Evolutionary conservation across 2,113 vertebrate genomes (phyloP).

Genomic region (Jaculus jaculus): DNA sequence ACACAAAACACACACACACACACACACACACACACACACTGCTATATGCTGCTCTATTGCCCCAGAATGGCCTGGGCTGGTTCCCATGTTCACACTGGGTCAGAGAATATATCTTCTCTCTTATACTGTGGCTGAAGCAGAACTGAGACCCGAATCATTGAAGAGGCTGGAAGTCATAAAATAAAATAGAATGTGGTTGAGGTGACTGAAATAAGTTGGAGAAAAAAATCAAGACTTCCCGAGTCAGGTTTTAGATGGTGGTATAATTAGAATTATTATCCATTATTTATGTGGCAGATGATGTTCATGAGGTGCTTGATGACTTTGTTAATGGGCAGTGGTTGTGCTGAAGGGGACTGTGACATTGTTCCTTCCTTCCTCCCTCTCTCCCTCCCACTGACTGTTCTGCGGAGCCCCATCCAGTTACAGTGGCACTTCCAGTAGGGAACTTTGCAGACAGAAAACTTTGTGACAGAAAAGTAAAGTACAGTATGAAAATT

Average conservation of each 20-base stretch:
- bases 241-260: constrained; percentile 66
- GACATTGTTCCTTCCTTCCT: constrained; percentile 32
- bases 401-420: neutral
- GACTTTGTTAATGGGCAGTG: constrained; percentile 58
- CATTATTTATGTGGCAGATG: constrained; percentile 72
- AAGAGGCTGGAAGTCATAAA: constrained; percentile 47
- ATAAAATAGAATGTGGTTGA: constrained; percentile 56
- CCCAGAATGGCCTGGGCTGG: neutral
- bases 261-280: constrained; percentile 73
- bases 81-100: neutral
- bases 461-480: neutral
- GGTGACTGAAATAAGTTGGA: constrained; percentile 66
- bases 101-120: neutral
- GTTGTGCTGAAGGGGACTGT: constrained; percentile 42
- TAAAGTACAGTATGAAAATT: neutral
- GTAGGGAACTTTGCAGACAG: neutral
- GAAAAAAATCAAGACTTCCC: constrained; percentile 59
- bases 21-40: neutral
- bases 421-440: neutral
- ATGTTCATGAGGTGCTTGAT: constrained; percentile 52
- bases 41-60: neutral
- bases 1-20: neutral
- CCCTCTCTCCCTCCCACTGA: neutral
- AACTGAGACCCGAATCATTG: neutral
- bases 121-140: neutral